Conservation (phyloP, 2,797 vertebrate species). For the Peromyscus melanophrys region DNA sequence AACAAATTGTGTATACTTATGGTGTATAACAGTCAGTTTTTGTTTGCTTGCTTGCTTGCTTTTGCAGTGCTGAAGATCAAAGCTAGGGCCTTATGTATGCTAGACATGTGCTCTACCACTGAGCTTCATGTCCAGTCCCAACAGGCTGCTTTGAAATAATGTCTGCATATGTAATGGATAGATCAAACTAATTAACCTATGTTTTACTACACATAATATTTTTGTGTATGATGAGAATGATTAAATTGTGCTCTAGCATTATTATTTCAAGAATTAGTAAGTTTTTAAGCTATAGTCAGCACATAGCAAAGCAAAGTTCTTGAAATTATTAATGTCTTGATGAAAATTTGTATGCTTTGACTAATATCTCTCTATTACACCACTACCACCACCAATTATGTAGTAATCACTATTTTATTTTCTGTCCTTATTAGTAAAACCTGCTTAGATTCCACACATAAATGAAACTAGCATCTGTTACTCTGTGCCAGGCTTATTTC, state of each 20-base stretch:
- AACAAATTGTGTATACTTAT: background rate
- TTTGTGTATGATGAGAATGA: background rate
- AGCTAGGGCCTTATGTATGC: background rate
- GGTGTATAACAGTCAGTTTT: background rate
- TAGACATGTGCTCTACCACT: background rate
- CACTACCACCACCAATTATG: background rate
- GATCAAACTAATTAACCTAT: background rate
- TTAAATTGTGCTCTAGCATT: background rate
- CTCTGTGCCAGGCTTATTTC: background rate
- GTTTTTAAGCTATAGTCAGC: background rate
- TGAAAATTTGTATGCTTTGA: background rate
- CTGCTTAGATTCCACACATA: background rate
- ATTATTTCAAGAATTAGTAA: background rate
- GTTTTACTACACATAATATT: background rate
- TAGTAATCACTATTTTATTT: background rate
- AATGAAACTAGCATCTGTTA: background rate
- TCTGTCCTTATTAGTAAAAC: background rate
- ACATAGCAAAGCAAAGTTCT: background rate
- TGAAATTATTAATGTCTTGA: background rate
- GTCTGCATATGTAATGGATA: background rate
- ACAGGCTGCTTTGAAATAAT: background rate
- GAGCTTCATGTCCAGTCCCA: background rate
- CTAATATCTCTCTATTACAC: background rate
- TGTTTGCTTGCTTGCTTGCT: background rate
- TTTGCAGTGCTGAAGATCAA: background rate